phyloP scores from a whole-genome alignment of 2,797 vertebrate species.

The Danio jaintianensis region DNA sequence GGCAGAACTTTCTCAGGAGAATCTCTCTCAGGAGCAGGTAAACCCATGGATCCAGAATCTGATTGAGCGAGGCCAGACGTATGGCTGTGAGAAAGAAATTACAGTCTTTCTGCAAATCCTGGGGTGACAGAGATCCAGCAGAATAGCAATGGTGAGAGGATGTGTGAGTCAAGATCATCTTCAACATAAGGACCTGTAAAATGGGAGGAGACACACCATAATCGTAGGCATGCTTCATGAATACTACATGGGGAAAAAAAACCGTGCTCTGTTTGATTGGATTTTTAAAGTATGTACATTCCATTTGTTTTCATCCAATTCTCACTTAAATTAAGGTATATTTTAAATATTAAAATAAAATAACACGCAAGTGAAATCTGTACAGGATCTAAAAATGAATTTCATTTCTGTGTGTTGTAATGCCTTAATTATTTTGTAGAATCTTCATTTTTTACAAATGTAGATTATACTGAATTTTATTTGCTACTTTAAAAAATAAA shows the following conservation, averaged over 20 bases:
- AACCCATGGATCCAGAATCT: conserved; percentile 98
- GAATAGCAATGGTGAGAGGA: conserved; percentile 84
- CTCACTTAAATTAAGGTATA: neutral
- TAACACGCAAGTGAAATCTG: neutral
- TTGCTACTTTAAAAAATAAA: too few species aligned
- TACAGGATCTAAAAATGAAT: neutral
- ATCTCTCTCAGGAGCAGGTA: conserved; percentile 95
- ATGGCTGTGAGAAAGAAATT: conserved; percentile 88
- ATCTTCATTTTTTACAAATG: too few species aligned
- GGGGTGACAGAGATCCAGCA: neutral
- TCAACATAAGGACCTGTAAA: conserved; percentile 89
- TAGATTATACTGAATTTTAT: too few species aligned
- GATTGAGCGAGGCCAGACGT: conserved; percentile 95
- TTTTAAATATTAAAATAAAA: neutral
- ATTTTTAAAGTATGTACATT: neutral
- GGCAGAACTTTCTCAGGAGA: conserved; percentile 89
- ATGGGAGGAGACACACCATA: conserved; percentile 26
- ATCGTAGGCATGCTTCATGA: neutral
- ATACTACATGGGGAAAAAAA: too few species aligned
- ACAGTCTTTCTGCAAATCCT: conserved; percentile 80
- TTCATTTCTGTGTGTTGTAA: neutral
- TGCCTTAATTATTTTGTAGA: too few species aligned
- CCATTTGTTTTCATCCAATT: neutral
- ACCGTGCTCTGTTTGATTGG: too few species aligned
- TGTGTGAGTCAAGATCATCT: conserved; percentile 84